Evolutionary conservation across 2,113 vertebrate genomes (phyloP).

Genomic region (Morone chrysops): DNA sequence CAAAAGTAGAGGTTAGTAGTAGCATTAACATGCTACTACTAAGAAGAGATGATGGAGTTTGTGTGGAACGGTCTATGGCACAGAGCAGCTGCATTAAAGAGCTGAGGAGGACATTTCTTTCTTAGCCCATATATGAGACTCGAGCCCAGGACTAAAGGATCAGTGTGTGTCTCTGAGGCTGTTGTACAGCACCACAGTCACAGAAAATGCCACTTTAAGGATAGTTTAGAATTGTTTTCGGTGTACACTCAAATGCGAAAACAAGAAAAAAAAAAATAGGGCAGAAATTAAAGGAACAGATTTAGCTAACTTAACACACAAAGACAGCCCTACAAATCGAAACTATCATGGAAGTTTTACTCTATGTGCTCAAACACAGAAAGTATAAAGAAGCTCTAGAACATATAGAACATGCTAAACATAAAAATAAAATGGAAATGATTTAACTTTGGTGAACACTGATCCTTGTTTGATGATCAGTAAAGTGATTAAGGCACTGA

Average conservation of each 20-base stretch:
- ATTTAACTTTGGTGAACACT: not conserved
- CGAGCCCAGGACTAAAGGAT: slow-evolving; percentile 52
- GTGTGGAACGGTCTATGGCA: slow-evolving; percentile 42
- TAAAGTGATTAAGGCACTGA: not conserved
- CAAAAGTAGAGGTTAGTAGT: too few species aligned
- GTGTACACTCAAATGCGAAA: not conserved
- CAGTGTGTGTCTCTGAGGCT: slow-evolving; percentile 41
- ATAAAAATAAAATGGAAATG: not conserved
- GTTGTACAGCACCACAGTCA: not conserved
- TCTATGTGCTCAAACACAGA: too few species aligned
- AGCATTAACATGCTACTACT: not conserved
- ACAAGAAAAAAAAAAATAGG: not conserved
- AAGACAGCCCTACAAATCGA: too few species aligned
- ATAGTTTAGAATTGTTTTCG: not conserved
- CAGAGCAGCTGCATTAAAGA: slow-evolving; percentile 57
- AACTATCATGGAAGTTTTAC: too few species aligned
- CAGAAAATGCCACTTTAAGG: not conserved
- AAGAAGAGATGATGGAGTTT: not conserved
- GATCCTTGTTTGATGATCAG: not conserved
- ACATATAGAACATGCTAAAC: too few species aligned
- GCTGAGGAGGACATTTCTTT: slow-evolving; percentile 43
- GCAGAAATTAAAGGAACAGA: not conserved
- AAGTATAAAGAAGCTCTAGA: too few species aligned
- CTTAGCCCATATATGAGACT: slow-evolving; percentile 28
- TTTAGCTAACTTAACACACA: too few species aligned